These are phyloP conservation scores for Eulemur macaco DNA, from an alignment of 2,113 vertebrate genomes.

Conservation along the genomic window DNA sequence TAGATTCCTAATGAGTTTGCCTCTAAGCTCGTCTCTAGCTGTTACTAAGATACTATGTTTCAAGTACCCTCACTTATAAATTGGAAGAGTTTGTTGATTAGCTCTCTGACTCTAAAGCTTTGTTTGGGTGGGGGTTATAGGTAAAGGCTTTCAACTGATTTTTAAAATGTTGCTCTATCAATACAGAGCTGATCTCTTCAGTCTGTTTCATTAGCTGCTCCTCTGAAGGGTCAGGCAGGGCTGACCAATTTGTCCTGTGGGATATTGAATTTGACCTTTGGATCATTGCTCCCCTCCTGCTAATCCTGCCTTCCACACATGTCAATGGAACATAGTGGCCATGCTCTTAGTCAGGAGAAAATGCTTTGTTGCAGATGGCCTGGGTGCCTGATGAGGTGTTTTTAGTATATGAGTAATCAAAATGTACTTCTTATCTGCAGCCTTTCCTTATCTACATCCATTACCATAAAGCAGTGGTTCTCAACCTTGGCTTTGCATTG, in stretches of 20 bases:
- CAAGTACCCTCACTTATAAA: neutral
- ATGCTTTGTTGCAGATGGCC: neutral
- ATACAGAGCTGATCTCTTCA: neutral
- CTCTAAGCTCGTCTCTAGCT: neutral
- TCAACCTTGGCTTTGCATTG: neutral
- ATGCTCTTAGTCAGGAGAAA: neutral
- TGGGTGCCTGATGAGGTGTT: neutral
- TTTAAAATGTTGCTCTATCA: neutral
- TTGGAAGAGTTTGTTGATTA: neutral
- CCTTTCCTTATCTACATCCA: neutral
- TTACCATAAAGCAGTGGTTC: neutral
- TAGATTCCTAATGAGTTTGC: neutral
- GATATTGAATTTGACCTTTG: slow-evolving; percentile 50
- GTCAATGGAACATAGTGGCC: neutral
- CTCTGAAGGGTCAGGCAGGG: slow-evolving; percentile 35
- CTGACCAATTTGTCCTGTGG: neutral
- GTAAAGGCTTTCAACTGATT: neutral
- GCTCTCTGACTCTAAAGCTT: neutral
- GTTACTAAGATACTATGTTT: neutral
- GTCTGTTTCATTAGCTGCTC: neutral
- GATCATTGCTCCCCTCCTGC: neutral
- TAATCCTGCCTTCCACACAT: neutral
- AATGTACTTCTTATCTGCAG: neutral
- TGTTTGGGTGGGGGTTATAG: neutral
- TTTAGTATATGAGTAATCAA: neutral